Base-by-base conservation (phyloP, 1,140 invertebrate species). In the Littorina saxatilis region DNA sequence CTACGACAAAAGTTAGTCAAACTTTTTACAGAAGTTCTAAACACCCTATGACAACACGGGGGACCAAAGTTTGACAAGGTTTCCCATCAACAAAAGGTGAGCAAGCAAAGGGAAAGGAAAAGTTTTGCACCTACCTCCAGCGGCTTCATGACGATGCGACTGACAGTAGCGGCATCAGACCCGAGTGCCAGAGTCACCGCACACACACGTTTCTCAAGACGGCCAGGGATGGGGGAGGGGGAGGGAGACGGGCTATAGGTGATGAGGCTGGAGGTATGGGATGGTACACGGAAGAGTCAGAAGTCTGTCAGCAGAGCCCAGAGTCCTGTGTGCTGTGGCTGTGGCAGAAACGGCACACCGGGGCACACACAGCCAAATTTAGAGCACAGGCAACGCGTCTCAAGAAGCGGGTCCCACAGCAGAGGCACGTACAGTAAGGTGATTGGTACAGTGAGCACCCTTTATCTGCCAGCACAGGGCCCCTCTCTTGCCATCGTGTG, bases 361-460 rank as follows among this genome's bases (percentile, higher is more conserved):
- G n/a, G 52, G 52, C 55, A 61, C 76, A 76, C 35, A 39, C 40
- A 58, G 76, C 76, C 76, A 78, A 78, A 78, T 78, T 78, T 78
- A 78, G 76, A n/a, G n/a, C n/a, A n/a, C 37, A 61, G 50, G 50
- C 23, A 11, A 40, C n/a, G 50, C 74, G 50, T 76, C 50, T 50
- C 32, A 50, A 58, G 50, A 52, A 32, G n/a, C 61, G 29, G 23
- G 23, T 3, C 27, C 32, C 61, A 27, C 27, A 23, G 55, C 7
- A 27, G 55, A 27, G 61, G n/a, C n/a, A n/a, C 29, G 61, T 23
- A 15, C 23, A 27, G 0, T 0, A 7, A 63, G 74, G 74, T 39
- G 74, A 58, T 58, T 58, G 74, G 74, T 58, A 61, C n/a, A 76
- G 43, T 76, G 74, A 76, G 61, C 74, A 76, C 61, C 74, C 52